Evolutionary conservation across 1,140 invertebrate species (phyloP), one percentile per base, ranked within the genome.

Genomic region (Camponotus floridanus): DNA sequence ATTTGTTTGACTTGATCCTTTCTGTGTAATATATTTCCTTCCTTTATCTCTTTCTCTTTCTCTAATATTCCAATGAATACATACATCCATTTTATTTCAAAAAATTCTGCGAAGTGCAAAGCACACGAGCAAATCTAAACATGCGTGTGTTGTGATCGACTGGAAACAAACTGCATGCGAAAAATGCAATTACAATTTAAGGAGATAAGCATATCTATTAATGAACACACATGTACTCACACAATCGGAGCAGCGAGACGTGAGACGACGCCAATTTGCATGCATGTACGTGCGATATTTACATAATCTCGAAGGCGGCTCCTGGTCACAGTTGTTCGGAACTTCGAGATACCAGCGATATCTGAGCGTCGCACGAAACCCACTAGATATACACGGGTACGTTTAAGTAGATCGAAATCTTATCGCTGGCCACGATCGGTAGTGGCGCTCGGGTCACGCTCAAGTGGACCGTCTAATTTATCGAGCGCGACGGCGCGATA

Each of bases 351-450:
- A 57, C n/a, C 39, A 31, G 51, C 2, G 26, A 61, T 83, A 48
- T 74, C 55, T 61, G 55, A 26, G 5, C 3, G 55, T 26, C 31
- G 18, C 68, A 39, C 48, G 31, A 73, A 73, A 21, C 31, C n/a
- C 45, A 68, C 62, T 36, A 85, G 85, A 76, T 80, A 87, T 55
- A 55, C 33, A 48, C 21, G 64, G 36, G 48, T 39, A 67, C 71
- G 59, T 88, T 91, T 91, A 83, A 88, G 59, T 45, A 89, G 89
- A 90, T 90, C 48, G 55, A 73, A 81, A 91, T 91, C 90, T 91
- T 91, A 91, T 91, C 90, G 71, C 9, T n/a, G 9, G n/a, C 48
- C 48, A 33, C 65, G 64, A 91, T 91, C 90, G 26, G 45, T 71
- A 76, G 67, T 42, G 33, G 74, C 64, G 68, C 31, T 65, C 21